Conservation (phyloP, 2,888 invertebrate species). For the Melikaiella ostensackeni region DNA sequence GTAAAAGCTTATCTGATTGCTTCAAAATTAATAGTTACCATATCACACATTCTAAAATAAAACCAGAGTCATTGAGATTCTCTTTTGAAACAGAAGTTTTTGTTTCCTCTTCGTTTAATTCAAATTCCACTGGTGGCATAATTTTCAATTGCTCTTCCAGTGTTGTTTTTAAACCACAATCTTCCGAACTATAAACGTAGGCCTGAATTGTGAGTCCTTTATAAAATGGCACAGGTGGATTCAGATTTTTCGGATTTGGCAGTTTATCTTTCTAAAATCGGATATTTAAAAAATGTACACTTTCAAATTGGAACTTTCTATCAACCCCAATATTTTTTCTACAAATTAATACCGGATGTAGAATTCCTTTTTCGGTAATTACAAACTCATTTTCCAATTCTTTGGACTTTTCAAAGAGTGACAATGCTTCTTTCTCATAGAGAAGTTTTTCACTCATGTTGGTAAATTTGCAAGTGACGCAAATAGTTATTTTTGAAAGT, state of each 20-base stretch:
- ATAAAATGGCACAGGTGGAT: constrained; percentile 66
- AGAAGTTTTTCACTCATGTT: constrained; percentile 71
- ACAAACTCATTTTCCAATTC: constrained; percentile 72
- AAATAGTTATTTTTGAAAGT: constrained; percentile 66
- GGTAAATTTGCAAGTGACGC: constrained; percentile 73
- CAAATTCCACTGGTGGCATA: constrained; percentile 62
- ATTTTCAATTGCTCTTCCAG: constrained; percentile 66
- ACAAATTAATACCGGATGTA: constrained; percentile 63
- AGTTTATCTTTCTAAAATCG: constrained; percentile 52
- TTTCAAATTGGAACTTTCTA: not conserved
- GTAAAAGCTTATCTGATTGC: constrained; percentile 24
- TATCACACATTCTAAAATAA: constrained; percentile 68
- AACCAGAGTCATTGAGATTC: constrained; percentile 56
- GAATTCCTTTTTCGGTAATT: constrained; percentile 74
- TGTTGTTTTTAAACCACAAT: constrained; percentile 63
- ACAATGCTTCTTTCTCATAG: constrained; percentile 69
- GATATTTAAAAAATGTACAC: constrained; percentile 52
- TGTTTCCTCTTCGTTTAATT: constrained; percentile 43
- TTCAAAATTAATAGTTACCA: constrained; percentile 62
- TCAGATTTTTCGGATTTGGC: constrained; percentile 23
- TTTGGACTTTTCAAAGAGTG: constrained; percentile 59
- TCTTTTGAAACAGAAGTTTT: constrained; percentile 45
- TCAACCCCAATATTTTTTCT: not conserved
- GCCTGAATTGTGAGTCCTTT: constrained; percentile 67
- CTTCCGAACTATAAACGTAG: constrained; percentile 64